Evolutionary conservation across 2,888 invertebrate species (phyloP).

Genomic region (Keiferia lycopersicella): DNA sequence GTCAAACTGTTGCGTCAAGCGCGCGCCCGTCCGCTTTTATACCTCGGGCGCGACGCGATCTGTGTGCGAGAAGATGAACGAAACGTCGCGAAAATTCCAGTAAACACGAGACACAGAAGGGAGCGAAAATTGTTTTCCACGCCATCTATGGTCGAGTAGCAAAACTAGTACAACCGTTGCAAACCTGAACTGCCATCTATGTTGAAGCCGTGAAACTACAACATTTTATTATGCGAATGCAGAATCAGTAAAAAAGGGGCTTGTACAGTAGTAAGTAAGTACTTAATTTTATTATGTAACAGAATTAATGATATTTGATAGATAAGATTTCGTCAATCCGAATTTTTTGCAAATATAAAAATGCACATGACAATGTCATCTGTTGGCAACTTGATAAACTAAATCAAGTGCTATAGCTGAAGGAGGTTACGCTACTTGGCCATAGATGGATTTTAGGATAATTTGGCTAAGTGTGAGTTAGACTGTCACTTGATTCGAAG

Average conservation of each 20-base stretch:
- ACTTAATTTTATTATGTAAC: too few species aligned
- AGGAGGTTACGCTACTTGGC: not conserved
- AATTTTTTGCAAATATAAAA: too few species aligned
- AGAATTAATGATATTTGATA: too few species aligned
- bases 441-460: not conserved
- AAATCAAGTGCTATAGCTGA: not conserved
- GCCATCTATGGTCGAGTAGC: conserved; percentile 49
- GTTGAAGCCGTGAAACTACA: not conserved
- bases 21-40: conserved; percentile 53
- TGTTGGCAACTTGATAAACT: not conserved
- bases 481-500: too few species aligned
- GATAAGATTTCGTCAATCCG: too few species aligned
- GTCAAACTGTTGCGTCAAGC: conserved; percentile 43
- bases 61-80: conserved; percentile 52
- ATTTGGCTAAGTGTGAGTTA: not conserved
- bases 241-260: too few species aligned
- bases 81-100: conserved; percentile 59
- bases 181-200: conserved; percentile 7
- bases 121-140: conserved; percentile 24
- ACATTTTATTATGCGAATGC: too few species aligned
- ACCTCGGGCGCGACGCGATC: conserved; percentile 51
- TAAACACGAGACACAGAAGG: not conserved
- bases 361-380: not conserved
- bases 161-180: conserved; percentile 2
- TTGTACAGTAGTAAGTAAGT: too few species aligned